These are phyloP conservation scores for Procambarus virginalis DNA, from an alignment of 1,140 invertebrate species.

Conservation along the genomic window DNA sequence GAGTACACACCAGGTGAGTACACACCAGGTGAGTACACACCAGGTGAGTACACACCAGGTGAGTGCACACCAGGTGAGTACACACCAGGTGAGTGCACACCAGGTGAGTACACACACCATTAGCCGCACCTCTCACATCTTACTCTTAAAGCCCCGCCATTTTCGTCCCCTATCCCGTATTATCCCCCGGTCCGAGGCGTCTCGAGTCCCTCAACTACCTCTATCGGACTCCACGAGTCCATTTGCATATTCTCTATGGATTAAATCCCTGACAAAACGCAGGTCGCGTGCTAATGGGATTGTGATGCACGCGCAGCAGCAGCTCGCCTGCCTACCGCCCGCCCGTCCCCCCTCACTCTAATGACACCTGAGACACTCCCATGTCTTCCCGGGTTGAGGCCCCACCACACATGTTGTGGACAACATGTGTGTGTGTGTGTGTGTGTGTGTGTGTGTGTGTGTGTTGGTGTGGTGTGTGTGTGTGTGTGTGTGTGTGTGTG, in stretches of 20 bases:
- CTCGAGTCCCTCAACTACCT: background rate
- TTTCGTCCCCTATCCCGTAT: background rate
- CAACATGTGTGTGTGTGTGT: background rate
- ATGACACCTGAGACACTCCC: background rate
- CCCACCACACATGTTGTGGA: background rate
- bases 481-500: too few relatives aligned
- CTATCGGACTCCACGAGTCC: background rate
- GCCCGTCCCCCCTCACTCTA: background rate
- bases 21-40: too few relatives aligned
- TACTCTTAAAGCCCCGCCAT: too few relatives aligned
- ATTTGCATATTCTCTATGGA: constrained; percentile 18
- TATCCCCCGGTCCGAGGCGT: background rate
- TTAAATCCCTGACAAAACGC: constrained; percentile 16
- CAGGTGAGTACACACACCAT: too few relatives aligned
- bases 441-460: too few relatives aligned
- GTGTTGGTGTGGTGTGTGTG: too few relatives aligned
- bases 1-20: too few relatives aligned
- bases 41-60: too few relatives aligned
- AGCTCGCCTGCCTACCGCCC: background rate
- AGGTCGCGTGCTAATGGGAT: constrained; percentile 3
- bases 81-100: too few relatives aligned
- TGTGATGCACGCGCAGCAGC: background rate
- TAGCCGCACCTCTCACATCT: too few relatives aligned
- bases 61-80: too few relatives aligned
- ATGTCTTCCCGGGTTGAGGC: background rate